Base-by-base conservation (phyloP, 2,113 vertebrate species). In the Eulemur macaco region DNA sequence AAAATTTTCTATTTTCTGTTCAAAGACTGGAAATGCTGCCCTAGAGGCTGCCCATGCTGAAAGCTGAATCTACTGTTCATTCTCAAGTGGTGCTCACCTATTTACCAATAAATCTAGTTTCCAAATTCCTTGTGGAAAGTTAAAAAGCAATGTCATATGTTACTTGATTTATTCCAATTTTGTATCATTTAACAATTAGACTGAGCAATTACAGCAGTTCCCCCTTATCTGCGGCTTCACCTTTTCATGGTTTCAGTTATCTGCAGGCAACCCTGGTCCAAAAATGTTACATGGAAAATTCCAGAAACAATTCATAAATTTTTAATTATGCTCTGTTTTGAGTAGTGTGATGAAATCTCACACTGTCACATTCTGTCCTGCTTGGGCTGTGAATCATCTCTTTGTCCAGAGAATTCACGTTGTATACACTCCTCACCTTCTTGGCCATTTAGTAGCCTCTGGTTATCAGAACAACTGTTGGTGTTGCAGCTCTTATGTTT, bases 1-100 rank as follows among this genome's bases (percentile, higher is more conserved):
- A 90, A 58, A 92, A 95, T 86, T 97, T 97, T 96, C 66, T 84
- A 42, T 92, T 91, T 93, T 77, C 86, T 89, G n/a, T 92, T 84
- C 81, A 97, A 92, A 85, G 68, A 82, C 95, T 90, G 29, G 34
- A 97, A 96, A 95, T 88, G 34, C 39, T 90, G 15, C 73, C 77
- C 31, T 34, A 78, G 66, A 86, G 86, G 68, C 34, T 60, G 69
- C 66, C 47, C 69, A 34, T 58, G 45, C 47, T 71, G 78, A 86
- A 94, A 95, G 39, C 66, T 50, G 27, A 85, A 87, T 66, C 47
- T 76, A 8, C 14, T 74, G 18, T 86, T 87, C 47, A 15, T 85
- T 91, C 77, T 94, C 47, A 34, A 85, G 50, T 66, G 25, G 13
- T 93, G 8, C 6, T 91, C 31, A 76, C 21, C 31, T 89, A 74